phyloP scores from a whole-genome alignment of 2,888 invertebrate genomes.

The Nomada goodeniana region DNA sequence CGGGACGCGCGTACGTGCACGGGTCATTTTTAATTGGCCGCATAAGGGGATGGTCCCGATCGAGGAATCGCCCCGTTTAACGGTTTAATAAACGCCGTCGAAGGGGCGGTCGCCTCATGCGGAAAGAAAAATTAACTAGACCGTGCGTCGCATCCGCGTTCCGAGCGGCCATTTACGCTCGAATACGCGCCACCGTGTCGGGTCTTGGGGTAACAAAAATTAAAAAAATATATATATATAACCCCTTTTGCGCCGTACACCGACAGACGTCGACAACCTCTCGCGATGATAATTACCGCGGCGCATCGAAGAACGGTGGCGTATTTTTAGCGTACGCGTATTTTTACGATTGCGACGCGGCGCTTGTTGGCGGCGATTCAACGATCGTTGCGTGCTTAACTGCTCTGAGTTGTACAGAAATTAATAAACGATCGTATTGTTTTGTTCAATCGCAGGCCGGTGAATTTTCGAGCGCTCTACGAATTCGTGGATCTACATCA shows the following conservation, averaged over 20 bases:
- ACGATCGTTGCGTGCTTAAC: not conserved
- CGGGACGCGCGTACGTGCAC: not conserved
- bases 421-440: no score
- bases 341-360: not conserved
- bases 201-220: conserved; percentile 22
- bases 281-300: conserved; percentile 17
- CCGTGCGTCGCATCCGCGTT: conserved; percentile 51
- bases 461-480: conserved; percentile 93
- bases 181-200: conserved; percentile 34
- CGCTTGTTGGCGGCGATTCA: not conserved
- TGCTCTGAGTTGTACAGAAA: no score
- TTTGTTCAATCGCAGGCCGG: conserved; percentile 86
- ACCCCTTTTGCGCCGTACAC: conserved; percentile 50
- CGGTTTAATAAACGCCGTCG: conserved; percentile 42
- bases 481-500: conserved; percentile 95
- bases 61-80: conserved; percentile 22
- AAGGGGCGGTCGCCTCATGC: conserved; percentile 21
- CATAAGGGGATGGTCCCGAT: conserved; percentile 3
- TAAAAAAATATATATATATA: conserved; percentile 46
- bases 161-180: conserved; percentile 35
- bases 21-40: conserved; percentile 28
- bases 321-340: conserved; percentile 18
- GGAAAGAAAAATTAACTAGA: conserved; percentile 58
- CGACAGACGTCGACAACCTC: conserved; percentile 31
- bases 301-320: conserved; percentile 4